Conservation (phyloP, 2,888 invertebrate genomes). For the Aspidiotus destructor region DNA sequence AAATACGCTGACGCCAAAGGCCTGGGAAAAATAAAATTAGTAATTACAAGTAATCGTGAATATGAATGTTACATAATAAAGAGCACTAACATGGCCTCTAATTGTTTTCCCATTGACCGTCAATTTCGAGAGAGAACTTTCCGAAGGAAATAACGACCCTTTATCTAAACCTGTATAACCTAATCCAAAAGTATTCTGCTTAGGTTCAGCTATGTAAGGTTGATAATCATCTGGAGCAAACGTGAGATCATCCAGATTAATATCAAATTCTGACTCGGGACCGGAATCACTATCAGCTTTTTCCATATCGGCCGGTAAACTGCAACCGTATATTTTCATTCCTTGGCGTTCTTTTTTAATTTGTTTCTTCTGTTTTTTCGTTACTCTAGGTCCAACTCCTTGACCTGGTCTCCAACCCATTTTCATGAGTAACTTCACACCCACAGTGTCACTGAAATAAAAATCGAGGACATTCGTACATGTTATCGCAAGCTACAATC, state of each 20-base stretch:
- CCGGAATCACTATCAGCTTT: slow-evolving; percentile 41
- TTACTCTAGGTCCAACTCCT: slow-evolving; percentile 60
- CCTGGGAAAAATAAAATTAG: slow-evolving; percentile 52
- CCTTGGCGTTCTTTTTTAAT: slow-evolving; percentile 29
- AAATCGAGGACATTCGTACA: neutral
- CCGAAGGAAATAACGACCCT: slow-evolving; percentile 46
- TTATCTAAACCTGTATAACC: slow-evolving; percentile 52
- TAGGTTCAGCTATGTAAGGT: slow-evolving; percentile 59
- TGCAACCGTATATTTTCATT: slow-evolving; percentile 44
- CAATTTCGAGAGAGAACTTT: slow-evolving; percentile 25
- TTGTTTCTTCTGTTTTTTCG: slow-evolving; percentile 42
- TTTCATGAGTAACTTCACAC: slow-evolving; percentile 68
- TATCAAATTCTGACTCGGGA: slow-evolving; percentile 46
- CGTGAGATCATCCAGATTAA: slow-evolving; percentile 51
- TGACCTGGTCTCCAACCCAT: slow-evolving; percentile 92
- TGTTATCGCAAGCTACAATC: neutral
- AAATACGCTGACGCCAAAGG: slow-evolving; percentile 95
- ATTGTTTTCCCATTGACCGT: slow-evolving; percentile 34
- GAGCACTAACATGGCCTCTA: slow-evolving; percentile 33
- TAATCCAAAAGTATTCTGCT: slow-evolving; percentile 71
- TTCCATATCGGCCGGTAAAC: slow-evolving; percentile 21
- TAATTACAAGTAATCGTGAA: neutral
- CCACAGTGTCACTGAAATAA: slow-evolving; percentile 68
- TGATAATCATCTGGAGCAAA: slow-evolving; percentile 76
- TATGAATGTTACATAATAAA: neutral